A percentile compares a stretch with the other conserved stretches of the same genome.
Evolutionary conservation across 2,113 vertebrate genomes (phyloP).

Genomic region (Leucosticte australis): DNA sequence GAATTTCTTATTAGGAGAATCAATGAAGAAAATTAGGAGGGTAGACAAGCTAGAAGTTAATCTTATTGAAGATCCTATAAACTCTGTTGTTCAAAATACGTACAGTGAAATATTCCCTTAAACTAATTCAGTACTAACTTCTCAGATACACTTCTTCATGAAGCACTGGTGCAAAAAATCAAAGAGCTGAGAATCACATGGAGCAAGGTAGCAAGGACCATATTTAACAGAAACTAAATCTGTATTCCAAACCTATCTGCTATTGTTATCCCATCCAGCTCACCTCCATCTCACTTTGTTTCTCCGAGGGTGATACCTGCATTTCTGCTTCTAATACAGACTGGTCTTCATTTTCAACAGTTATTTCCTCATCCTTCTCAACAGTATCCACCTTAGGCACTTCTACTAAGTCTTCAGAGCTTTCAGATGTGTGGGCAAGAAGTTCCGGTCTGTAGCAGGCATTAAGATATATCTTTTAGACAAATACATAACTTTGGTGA

Average conservation of each 20-base stretch:
- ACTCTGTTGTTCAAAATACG: not conserved
- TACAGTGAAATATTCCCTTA: not conserved
- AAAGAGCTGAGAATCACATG: not conserved
- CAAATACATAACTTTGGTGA: not conserved
- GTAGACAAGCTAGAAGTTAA: not conserved
- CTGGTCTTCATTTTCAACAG: not conserved
- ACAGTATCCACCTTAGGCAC: not conserved
- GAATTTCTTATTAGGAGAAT: not conserved
- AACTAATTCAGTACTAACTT: not conserved
- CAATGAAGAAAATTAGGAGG: not conserved
- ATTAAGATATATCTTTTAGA: not conserved
- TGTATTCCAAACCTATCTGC: not conserved
- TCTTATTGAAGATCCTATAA: not conserved
- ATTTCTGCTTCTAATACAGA: not conserved
- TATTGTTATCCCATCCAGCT: not conserved
- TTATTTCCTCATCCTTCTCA: not conserved
- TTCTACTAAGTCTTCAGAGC: slow-evolving; percentile 43
- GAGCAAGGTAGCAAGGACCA: not conserved
- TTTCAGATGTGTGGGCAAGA: slow-evolving; percentile 5
- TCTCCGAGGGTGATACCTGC: slow-evolving; percentile 19
- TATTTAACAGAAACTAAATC: not conserved
- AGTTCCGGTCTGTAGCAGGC: slow-evolving; percentile 44
- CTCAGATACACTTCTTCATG: not conserved
- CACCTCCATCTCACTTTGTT: slow-evolving; percentile 65
- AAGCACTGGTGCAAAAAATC: not conserved